A percentile compares a stretch with the other conserved stretches of the same genome.
phyloP scores from a whole-genome alignment of 2,797 vertebrate genomes.

The Xerus rutilus region DNA sequence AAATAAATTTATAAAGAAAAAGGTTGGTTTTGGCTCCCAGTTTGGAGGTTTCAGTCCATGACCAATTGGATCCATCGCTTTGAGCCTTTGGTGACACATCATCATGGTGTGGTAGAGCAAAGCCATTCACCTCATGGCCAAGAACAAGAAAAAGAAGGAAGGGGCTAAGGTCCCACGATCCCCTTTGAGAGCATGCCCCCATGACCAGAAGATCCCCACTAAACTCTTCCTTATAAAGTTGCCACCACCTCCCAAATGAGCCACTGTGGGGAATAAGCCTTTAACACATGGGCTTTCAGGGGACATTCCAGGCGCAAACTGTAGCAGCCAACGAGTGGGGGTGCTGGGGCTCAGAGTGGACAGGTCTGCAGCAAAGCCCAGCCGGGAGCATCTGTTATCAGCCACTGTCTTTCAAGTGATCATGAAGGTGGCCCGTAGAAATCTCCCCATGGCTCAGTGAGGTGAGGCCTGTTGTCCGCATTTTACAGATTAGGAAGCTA shows the following conservation, averaged over 20 bases:
- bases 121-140: not conserved
- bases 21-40: not conserved
- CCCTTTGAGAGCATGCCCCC: not conserved
- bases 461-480: not conserved
- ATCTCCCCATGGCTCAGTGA: not conserved
- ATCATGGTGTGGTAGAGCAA: too few species aligned
- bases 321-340: not conserved
- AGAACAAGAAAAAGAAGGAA: too few species aligned
- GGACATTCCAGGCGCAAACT: not conserved
- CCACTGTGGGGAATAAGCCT: not conserved
- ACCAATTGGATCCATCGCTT: not conserved
- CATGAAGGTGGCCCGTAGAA: not conserved
- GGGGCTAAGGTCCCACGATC: not conserved
- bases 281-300: not conserved
- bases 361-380: not conserved
- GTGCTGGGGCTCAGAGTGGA: not conserved
- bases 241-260: not conserved
- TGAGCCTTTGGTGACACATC: too few species aligned
- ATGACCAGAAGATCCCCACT: not conserved
- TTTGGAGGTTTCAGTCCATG: too few species aligned
- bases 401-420: not conserved
- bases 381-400: rapidly evolving
- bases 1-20: not conserved
- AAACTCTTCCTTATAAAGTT: not conserved
- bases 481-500: not conserved